These are phyloP conservation scores for Hycleus cichorii DNA, from an alignment of 1,140 invertebrate genomes.

Conservation along the genomic window DNA sequence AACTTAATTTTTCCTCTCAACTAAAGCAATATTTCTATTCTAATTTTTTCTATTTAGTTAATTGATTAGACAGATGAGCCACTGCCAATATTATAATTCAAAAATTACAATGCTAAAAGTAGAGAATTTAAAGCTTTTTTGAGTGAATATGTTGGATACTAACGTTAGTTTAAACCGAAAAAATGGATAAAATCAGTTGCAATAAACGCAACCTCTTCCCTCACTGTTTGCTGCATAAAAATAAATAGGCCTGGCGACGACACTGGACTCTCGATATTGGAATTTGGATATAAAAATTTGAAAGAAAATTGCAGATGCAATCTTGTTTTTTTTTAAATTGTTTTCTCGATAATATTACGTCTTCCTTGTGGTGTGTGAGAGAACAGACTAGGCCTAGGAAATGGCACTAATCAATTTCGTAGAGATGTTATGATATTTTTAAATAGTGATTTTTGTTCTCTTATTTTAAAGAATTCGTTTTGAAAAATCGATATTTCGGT, in stretches of 20 bases:
- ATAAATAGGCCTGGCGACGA: constrained; percentile 42
- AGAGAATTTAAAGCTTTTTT: constrained; percentile 12
- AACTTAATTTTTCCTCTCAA: background rate
- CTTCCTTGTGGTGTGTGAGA: constrained; percentile 19
- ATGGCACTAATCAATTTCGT: constrained; percentile 30
- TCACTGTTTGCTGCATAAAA: constrained; percentile 42
- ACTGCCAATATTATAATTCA: too few relatives aligned
- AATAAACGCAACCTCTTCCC: constrained; percentile 35
- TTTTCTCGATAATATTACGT: constrained; percentile 30
- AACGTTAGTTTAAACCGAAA: constrained; percentile 20
- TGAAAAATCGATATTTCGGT: background rate
- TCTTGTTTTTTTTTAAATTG: constrained; percentile 18
- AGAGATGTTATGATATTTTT: constrained; percentile 36
- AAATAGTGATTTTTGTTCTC: constrained; percentile 4
- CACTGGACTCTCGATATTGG: constrained; percentile 39
- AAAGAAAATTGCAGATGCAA: constrained; percentile 25
- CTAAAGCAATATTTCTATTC: too few relatives aligned
- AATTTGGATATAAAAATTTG: constrained; percentile 26
- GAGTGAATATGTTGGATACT: constrained; percentile 23
- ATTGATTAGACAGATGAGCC: too few relatives aligned
- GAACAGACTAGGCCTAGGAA: constrained; percentile 31
- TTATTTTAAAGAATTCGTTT: background rate
- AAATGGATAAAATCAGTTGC: constrained; percentile 19
- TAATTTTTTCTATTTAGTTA: too few relatives aligned
- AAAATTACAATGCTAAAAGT: background rate